phyloP scores from a whole-genome alignment of 2,113 vertebrate genomes.

The Girardinichthys multiradiatus region DNA sequence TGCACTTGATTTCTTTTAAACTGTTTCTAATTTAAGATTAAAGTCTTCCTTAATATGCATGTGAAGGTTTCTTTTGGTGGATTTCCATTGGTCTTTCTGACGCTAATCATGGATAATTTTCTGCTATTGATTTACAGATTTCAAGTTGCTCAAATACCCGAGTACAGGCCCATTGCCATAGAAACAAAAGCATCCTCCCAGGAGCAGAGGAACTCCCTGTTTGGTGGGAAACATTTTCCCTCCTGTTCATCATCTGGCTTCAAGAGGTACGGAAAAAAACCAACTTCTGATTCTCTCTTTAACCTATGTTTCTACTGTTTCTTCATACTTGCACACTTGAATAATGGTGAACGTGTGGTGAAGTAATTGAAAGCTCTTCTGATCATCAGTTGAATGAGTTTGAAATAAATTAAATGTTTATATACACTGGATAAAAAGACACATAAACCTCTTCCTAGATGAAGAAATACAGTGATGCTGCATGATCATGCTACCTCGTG shows the following conservation, averaged over 20 bases:
- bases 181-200: conserved; percentile 61
- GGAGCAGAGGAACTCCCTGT: conserved; percentile 74
- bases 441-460: conserved; percentile 49
- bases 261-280: conserved; percentile 54
- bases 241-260: conserved; percentile 62
- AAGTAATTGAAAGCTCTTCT: too few relatives aligned
- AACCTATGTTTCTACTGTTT: neutral
- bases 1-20: too few relatives aligned
- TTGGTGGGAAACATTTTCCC: conserved; percentile 67
- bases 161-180: conserved; percentile 76
- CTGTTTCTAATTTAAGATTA: neutral
- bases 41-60: too few relatives aligned
- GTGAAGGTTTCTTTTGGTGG: neutral
- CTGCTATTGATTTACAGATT: conserved; percentile 80
- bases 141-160: conserved; percentile 92
- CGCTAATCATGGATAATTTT: neutral
- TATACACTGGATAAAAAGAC: too few relatives aligned
- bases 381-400: too few relatives aligned
- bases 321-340: neutral
- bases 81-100: neutral
- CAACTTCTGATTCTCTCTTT: neutral
- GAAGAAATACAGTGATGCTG: conserved; percentile 42
- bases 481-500: conserved; percentile 56
- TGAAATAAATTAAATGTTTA: too few relatives aligned
- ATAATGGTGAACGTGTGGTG: too few relatives aligned